phyloP scores from a whole-genome alignment of 2,797 vertebrate genomes.

The Alfaro cultratus region DNA sequence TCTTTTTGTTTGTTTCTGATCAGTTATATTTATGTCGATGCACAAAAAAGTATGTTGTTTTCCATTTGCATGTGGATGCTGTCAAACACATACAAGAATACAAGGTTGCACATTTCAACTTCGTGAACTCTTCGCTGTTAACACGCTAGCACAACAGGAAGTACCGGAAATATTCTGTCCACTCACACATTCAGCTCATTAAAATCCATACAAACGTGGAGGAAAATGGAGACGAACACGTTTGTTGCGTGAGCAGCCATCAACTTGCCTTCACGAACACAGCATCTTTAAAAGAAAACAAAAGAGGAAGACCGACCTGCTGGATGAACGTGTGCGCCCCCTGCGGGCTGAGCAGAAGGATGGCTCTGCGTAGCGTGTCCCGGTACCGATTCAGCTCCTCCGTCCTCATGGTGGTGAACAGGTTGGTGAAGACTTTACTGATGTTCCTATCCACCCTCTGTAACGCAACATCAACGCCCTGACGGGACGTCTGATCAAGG shows the following conservation, averaged over 20 bases:
- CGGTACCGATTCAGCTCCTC: slow-evolving; percentile 95
- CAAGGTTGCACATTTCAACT: neutral
- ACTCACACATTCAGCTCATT: neutral
- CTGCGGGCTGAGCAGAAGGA: slow-evolving; percentile 91
- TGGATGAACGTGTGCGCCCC: slow-evolving; percentile 95
- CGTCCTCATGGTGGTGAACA: slow-evolving; percentile 96
- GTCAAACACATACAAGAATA: neutral
- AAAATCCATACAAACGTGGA: neutral
- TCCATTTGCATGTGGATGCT: neutral
- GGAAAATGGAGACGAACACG: neutral
- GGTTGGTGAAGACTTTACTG: slow-evolving; percentile 92
- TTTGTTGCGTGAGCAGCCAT: neutral
- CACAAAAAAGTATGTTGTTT: neutral
- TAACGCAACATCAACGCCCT: slow-evolving; percentile 93
- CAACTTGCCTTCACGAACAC: neutral
- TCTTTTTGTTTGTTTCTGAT: neutral
- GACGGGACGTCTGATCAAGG: slow-evolving; percentile 92
- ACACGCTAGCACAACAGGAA: neutral
- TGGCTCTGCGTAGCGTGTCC: slow-evolving; percentile 91
- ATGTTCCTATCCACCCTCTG: slow-evolving; percentile 97
- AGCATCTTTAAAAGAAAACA: neutral
- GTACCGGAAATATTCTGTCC: neutral
- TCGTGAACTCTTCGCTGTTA: neutral
- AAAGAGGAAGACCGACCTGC: slow-evolving; percentile 80
- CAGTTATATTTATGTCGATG: neutral